Evolutionary conservation across 2,888 invertebrate genomes (phyloP), one percentile per base, ranked within the genome.

Genomic region (Plebejus melissa): DNA sequence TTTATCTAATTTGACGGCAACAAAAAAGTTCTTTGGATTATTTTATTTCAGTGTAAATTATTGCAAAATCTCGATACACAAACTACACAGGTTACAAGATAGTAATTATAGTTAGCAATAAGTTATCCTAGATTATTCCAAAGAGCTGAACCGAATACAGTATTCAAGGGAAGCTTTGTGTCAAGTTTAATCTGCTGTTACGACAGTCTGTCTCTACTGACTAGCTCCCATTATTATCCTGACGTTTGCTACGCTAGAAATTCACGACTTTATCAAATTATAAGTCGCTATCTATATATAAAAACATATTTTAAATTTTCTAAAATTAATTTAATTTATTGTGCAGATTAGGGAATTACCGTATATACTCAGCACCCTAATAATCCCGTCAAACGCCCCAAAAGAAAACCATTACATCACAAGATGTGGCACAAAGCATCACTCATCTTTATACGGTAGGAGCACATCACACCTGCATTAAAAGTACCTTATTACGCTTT

Each of bases 401-500:
- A 82, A 82, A 88, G 87, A 88, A 88, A 87, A 83, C 84, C 83
- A 80, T 80, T 78, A 82, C 82, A 78, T 79, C 78, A 84, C 82
- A 80, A 84, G 82, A 81, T 80, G 79, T 78, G 82, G 81, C 78
- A 89, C 83, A 90, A 89, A 89, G 85, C 79, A 54, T 82, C 90
- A 87, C 90, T 90, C 85, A 82, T 86, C 87, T 86, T 85, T 87
- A 82, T 83, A 80, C 79, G 78, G 69, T 79, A 81, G 78, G 78
- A 84, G 83, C 83, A 85, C 86, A 84, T 90, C 87, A 91, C 91
- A 90, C 91, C 91, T 90, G 85, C 84, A 79, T 81, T 84, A 84
- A 90, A 90, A 92, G 92, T 90, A 87, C 92, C 92, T 93, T 91
- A 92, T 91, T 90, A 91, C 81, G 85, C 85, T 84, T 87, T 85